Evolutionary conservation across 2,797 vertebrate species (phyloP).

Genomic region (Helostoma temminkii): DNA sequence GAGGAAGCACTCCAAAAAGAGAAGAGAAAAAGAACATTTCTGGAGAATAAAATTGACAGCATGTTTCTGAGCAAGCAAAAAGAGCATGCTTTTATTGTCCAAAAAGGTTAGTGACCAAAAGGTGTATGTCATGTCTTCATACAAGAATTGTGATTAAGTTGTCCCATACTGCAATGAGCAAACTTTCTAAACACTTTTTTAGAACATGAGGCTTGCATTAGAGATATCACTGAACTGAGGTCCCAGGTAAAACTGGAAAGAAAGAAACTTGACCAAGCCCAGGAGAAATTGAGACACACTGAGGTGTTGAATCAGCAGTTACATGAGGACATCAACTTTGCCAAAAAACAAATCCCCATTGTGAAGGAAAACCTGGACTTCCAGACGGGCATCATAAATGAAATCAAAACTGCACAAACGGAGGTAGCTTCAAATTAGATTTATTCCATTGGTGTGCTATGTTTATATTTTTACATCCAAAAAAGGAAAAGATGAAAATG

Average conservation of each 20-base stretch:
- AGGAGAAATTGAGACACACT: slow-evolving; percentile 60
- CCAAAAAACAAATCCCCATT: slow-evolving; percentile 80
- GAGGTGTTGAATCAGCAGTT: slow-evolving; percentile 74
- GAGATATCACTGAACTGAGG: slow-evolving; percentile 79
- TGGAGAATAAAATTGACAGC: slow-evolving; percentile 80
- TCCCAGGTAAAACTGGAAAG: slow-evolving; percentile 76
- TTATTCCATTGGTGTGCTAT: background rate
- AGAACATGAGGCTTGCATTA: slow-evolving; percentile 74
- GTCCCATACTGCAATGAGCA: slow-evolving; percentile 15
- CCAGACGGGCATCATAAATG: slow-evolving; percentile 48
- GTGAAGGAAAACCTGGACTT: slow-evolving; percentile 73
- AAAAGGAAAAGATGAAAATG: background rate
- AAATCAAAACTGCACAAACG: slow-evolving; percentile 52
- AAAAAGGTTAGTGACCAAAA: slow-evolving; percentile 81
- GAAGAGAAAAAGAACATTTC: slow-evolving; percentile 74
- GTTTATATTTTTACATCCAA: slow-evolving; percentile 1
- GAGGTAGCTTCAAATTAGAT: slow-evolving; percentile 55
- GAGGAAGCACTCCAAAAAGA: slow-evolving; percentile 85
- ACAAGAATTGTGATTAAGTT: background rate
- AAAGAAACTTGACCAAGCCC: slow-evolving; percentile 58
- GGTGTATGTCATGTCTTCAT: slow-evolving; percentile 1
- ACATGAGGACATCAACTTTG: slow-evolving; percentile 75
- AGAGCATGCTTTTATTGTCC: slow-evolving; percentile 82
- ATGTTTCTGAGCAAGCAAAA: slow-evolving; percentile 86
- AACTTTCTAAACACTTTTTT: slow-evolving; percentile 3